These are phyloP conservation scores for Jaculus jaculus DNA, from an alignment of 2,113 vertebrate species.

Conservation along the genomic window DNA sequence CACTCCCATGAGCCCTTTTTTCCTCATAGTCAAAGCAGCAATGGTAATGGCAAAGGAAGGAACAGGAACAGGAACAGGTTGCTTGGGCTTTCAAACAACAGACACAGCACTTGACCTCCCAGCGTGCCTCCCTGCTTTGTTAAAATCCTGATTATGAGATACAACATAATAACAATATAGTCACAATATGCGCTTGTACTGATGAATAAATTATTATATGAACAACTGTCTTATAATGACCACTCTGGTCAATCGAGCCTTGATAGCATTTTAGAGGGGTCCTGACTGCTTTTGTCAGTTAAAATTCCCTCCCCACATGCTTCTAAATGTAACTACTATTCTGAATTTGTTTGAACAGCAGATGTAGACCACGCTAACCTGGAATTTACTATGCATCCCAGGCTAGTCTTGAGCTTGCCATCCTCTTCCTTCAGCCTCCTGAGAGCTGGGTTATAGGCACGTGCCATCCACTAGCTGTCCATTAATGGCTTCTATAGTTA, in stretches of 20 bases:
- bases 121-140: background rate
- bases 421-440: no score
- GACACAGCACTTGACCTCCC: background rate
- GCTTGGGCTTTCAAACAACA: background rate
- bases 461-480: no score
- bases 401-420: no score
- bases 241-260: background rate
- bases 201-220: background rate
- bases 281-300: background rate
- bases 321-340: background rate
- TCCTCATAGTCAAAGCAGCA: background rate
- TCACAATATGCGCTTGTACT: background rate
- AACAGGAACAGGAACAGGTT: background rate
- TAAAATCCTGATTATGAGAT: background rate
- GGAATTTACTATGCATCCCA: no score
- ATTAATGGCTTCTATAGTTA: background rate
- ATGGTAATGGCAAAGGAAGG: background rate
- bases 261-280: background rate
- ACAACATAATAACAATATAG: background rate
- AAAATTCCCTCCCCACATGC: fast-evolving
- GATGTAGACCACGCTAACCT: no score
- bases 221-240: background rate
- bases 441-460: no score
- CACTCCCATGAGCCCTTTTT: background rate
- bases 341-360: no score